Percentiles rank a stretch among this genome's conserved stretches.
These are phyloP conservation scores for Vombatus ursinus DNA, from an alignment of 2,113 vertebrate species.

Conservation along the genomic window DNA sequence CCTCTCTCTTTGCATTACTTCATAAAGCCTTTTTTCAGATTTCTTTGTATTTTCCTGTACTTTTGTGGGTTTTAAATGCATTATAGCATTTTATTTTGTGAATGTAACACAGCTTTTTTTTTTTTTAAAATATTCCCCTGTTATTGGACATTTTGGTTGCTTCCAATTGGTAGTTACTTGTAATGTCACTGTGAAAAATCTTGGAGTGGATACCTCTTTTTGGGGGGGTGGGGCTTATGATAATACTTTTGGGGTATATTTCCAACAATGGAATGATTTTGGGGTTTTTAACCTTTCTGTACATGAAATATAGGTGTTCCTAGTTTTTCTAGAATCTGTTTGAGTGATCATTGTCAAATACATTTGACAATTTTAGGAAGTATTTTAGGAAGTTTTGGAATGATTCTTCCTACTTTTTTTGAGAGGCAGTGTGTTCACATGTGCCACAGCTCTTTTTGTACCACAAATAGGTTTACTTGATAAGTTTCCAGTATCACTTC, in stretches of 20 bases:
- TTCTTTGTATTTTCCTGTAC: neutral
- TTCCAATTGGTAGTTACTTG: neutral
- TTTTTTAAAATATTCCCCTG: neutral
- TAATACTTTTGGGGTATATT: neutral
- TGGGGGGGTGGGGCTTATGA: neutral
- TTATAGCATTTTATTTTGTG: neutral
- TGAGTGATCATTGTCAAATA: neutral
- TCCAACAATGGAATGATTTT: neutral
- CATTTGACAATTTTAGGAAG: no score
- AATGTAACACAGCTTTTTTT: neutral
- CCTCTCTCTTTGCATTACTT: neutral
- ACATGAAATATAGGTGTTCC: neutral
- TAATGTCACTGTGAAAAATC: neutral
- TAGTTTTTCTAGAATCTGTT: neutral
- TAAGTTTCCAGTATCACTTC: constrained; percentile 44
- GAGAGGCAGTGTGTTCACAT: constrained; percentile 58
- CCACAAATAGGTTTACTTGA: constrained; percentile 43
- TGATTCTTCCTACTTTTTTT: constrained; percentile 46
- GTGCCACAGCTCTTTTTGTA: constrained; percentile 62
- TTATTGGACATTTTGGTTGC: neutral
- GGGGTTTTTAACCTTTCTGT: neutral
- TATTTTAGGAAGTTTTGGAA: constrained; percentile 57
- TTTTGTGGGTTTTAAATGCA: neutral
- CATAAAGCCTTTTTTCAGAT: neutral
- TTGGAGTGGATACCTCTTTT: neutral